phyloP scores from a whole-genome alignment of 2,888 invertebrate genomes.

The Subacronicta megacephala region DNA sequence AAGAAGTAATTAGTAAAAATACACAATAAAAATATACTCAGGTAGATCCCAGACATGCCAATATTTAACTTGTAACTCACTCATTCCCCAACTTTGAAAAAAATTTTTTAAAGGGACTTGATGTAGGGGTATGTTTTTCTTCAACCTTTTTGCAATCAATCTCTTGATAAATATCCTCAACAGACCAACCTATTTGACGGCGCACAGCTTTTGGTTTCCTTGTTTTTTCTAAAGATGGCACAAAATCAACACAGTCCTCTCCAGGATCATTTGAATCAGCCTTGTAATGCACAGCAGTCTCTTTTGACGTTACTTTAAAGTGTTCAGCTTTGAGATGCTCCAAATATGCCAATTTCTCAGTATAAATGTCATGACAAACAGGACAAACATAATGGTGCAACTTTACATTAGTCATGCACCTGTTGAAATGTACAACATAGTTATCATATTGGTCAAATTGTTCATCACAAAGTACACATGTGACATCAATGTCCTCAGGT shows the following conservation, averaged over 20 bases:
- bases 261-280: conserved; percentile 66
- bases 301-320: conserved; percentile 71
- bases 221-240: conserved; percentile 78
- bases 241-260: conserved; percentile 81
- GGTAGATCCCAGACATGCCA: conserved; percentile 77
- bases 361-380: conserved; percentile 83
- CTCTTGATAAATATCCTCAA: conserved; percentile 87
- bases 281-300: conserved; percentile 70
- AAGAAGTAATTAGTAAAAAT: conserved; percentile 51
- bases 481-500: conserved; percentile 67
- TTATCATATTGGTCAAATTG: conserved; percentile 79
- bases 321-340: conserved; percentile 77
- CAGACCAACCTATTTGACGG: conserved; percentile 86
- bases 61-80: conserved; percentile 80
- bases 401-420: conserved; percentile 85
- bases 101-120: conserved; percentile 85
- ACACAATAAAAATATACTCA: conserved; percentile 44
- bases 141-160: conserved; percentile 84
- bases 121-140: conserved; percentile 76
- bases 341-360: conserved; percentile 76
- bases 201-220: conserved; percentile 80
- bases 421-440: conserved; percentile 81
- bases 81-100: conserved; percentile 85
- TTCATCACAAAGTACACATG: conserved; percentile 84
- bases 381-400: conserved; percentile 85